Base-by-base conservation (phyloP, 92 coral and sea anemone genomes). In the Pocillopora meandrina region DNA sequence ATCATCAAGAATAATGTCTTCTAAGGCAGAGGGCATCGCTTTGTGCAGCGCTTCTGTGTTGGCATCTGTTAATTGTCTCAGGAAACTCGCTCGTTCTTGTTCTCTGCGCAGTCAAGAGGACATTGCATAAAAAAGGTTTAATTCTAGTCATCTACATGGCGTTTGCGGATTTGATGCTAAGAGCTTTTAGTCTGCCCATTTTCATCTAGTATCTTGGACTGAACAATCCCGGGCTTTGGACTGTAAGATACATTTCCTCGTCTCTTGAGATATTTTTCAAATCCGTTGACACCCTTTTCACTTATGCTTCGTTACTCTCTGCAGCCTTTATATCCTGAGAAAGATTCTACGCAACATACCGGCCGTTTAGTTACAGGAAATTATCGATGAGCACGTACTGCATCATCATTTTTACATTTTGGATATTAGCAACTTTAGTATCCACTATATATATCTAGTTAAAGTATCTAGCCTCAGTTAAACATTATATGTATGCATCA, bases 81-180 rank as follows among this genome's bases (percentile, higher is more conserved):
- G 82, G 71, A 36, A 77, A 77, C 12, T 12, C 61, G 52, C 71
- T 77, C 71, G 36, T 59, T 52, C 5, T 77, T 61, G 35, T 77
- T 36, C 59, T 63, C 36, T 77, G 61, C 61, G 70, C 36, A 61
- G 5, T 36, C 1, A 62, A 34, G 71, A 77, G 6, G 71, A 36
- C 20, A 2, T 19, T 77, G 35, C 82, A 70, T 3, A 77, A 61
- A 35, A 77, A 64, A 77, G 61, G 82, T 42, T 62, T 77, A n/a
- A 35, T 36, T 63, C 71, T 61, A 18, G 71, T 61, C 35, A 63
- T 77, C 18, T 61, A 61, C 21, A 71, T 84, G 47, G 76, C 88
- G 0, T 75, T 84, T 60, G 83, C 88, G 33, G 83, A 84, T 19
- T 42, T 84, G 12, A 5, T 84, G 82, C 12, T 84, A 7, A 76